These are phyloP conservation scores for Pollachius pollachius DNA, from an alignment of 2,113 vertebrate genomes.

Conservation along the genomic window DNA sequence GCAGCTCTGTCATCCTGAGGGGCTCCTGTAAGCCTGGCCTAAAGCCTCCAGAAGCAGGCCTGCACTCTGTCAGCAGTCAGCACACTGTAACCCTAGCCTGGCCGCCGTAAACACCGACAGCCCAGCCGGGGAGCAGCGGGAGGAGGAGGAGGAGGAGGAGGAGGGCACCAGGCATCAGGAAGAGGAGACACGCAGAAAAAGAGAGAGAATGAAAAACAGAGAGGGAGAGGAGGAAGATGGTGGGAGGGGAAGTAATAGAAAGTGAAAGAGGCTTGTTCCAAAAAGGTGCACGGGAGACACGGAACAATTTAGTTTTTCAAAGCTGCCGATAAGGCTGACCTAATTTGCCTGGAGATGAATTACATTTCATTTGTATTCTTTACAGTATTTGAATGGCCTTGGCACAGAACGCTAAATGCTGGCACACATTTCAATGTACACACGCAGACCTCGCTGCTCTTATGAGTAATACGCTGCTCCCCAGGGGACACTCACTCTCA, in stretches of 20 bases:
- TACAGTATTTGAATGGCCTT: too few relatives aligned
- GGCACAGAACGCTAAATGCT: not conserved
- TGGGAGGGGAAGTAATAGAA: not conserved
- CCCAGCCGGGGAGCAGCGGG: constrained; percentile 7
- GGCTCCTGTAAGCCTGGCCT: constrained; percentile 36
- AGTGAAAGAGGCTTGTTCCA: too few relatives aligned
- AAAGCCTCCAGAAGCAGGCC: constrained; percentile 54
- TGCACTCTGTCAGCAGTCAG: constrained; percentile 63
- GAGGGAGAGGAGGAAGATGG: not conserved
- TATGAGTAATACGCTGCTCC: constrained; percentile 35
- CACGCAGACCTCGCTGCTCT: constrained; percentile 7
- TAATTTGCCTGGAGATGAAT: too few relatives aligned
- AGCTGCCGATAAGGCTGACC: too few relatives aligned
- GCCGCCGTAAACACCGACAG: constrained; percentile 56
- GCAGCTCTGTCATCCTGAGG: constrained; percentile 32
- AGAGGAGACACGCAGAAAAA: not conserved
- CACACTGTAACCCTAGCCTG: constrained; percentile 60
- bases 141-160: not conserved
- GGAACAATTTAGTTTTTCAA: too few relatives aligned
- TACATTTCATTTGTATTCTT: too few relatives aligned
- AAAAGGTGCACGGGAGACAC: too few relatives aligned
- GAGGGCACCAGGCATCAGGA: not conserved
- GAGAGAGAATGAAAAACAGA: not conserved
- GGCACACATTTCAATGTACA: not conserved
- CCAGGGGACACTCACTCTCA: constrained; percentile 57